Base-by-base conservation (phyloP, 1,140 invertebrate species). In the Mesaphorura yosii region DNA sequence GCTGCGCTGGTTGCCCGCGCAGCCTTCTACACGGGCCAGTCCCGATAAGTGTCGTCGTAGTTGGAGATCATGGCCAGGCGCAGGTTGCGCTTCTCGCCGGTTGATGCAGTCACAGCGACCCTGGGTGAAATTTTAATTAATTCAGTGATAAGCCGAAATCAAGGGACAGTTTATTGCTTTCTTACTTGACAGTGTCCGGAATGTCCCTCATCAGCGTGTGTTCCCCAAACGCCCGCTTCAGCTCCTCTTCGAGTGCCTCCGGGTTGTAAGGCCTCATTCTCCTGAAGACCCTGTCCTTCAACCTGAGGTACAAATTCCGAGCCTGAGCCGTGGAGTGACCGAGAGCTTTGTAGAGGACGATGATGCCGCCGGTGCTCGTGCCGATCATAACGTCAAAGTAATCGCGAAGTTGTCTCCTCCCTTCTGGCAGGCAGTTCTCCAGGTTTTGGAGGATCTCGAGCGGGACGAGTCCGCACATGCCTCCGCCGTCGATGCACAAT, bases 321-420 rank as follows among this genome's bases (percentile, higher is more conserved):
- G 28, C 31, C 14, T 48, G n/a, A 15, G 17, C n/a, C 0, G 37
- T 31, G 12, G 23, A 29, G 6, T 60, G 50, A 68, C 70, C 70
- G 17, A 55, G 53, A n/a, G 67, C 59, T 26, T 78, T 51, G 37
- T 68, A 74, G 0, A 78, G 64, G 26, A 76, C 75, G 20, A 81
- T 66, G 38, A 81, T 72, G 7, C 75, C 77, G 12, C 78, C 78
- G 38, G 79, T 81, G 51, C 77, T 79, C 2, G 78, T 81, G n/a
- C 79, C 79, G 23, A 69, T 70, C 54, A 79, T 70, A 77, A 79
- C 80, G 62, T 81, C 76, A 70, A 81, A 81, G 48, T 68, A 67
- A 3, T 73, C 59, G n/a, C 65, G 55, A 25, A 77, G 62, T 14
- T 72, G 62, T 1, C 69, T 41, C 10, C 61, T 53, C 4, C 31